Conservation (phyloP, 2,113 vertebrate genomes). For the Arvicanthis niloticus region DNA sequence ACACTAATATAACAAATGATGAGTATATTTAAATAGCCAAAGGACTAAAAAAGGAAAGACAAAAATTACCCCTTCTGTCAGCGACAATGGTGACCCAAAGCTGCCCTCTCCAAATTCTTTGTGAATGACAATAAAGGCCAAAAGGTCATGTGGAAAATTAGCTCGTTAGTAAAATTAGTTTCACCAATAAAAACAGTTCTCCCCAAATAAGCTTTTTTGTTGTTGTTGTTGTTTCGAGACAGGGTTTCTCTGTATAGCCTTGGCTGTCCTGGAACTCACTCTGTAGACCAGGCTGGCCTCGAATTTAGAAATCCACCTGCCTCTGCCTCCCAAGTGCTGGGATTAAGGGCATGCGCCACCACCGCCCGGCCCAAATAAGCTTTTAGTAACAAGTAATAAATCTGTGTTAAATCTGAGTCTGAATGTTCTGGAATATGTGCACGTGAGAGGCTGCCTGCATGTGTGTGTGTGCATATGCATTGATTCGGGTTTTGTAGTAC, state of each 20-base stretch:
- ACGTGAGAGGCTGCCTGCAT: background rate
- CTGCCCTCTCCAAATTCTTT: background rate
- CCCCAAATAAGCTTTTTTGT: too few relatives aligned
- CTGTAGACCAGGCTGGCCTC: too few relatives aligned
- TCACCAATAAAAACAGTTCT: conserved; percentile 22
- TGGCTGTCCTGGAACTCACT: too few relatives aligned
- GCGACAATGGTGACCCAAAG: background rate
- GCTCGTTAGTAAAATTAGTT: conserved; percentile 30
- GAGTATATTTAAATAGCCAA: background rate
- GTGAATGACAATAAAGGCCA: background rate
- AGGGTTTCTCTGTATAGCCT: too few relatives aligned
- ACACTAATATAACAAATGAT: background rate
- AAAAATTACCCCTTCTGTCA: background rate
- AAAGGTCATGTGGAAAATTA: conserved; percentile 4
- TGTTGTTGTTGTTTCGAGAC: too few relatives aligned
- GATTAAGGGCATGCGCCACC: too few relatives aligned
- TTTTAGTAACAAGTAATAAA: background rate
- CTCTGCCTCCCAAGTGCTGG: too few relatives aligned
- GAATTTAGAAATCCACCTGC: too few relatives aligned
- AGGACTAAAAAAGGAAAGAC: background rate
- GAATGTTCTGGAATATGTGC: background rate
- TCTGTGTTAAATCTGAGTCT: background rate
- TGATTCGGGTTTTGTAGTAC: background rate
- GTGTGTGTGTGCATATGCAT: too few relatives aligned
- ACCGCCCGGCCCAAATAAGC: too few relatives aligned